Evolutionary conservation across 1,140 invertebrate species (phyloP).

Genomic region (Pseudomyrmex pallidus): DNA sequence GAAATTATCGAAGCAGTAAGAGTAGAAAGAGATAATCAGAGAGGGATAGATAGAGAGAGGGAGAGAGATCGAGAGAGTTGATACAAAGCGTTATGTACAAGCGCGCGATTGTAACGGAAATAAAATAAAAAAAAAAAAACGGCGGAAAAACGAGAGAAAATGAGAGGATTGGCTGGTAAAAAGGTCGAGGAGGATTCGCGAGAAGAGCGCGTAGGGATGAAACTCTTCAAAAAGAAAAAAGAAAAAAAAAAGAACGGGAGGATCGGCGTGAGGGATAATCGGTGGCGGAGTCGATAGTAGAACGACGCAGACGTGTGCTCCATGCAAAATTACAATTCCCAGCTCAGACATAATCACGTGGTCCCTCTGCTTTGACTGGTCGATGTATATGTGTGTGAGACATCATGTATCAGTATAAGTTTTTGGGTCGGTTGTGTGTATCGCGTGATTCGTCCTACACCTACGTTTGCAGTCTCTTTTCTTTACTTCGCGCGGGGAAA

Average conservation of each 20-base stretch:
- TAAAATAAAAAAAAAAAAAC: slow-evolving; percentile 12
- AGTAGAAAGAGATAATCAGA: background rate
- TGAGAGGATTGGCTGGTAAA: background rate
- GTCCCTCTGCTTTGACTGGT: slow-evolving; percentile 86
- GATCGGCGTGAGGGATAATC: slow-evolving; percentile 42
- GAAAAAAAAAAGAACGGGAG: background rate
- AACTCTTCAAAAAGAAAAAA: background rate
- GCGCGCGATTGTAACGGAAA: slow-evolving; percentile 13
- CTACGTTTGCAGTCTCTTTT: slow-evolving; percentile 34
- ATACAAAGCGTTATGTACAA: slow-evolving; percentile 34
- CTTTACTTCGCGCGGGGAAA: background rate
- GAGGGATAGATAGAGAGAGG: slow-evolving; percentile 17
- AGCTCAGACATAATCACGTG: slow-evolving; percentile 86
- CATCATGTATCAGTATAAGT: slow-evolving; percentile 65
- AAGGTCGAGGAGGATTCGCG: slow-evolving; percentile 5
- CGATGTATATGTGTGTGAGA: slow-evolving; percentile 82
- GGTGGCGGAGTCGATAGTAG: slow-evolving; percentile 83
- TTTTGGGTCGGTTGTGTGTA: slow-evolving; percentile 63
- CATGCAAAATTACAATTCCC: slow-evolving; percentile 84
- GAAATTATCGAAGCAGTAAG: slow-evolving; percentile 38
- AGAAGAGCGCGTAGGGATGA: background rate
- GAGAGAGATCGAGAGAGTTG: slow-evolving; percentile 4
- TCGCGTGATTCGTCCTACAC: slow-evolving; percentile 58
- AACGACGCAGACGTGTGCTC: slow-evolving; percentile 81
- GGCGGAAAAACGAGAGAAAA: slow-evolving; percentile 40